These are phyloP conservation scores for Sturmia bella DNA, from an alignment of 2,888 invertebrate species.

Conservation along the genomic window DNA sequence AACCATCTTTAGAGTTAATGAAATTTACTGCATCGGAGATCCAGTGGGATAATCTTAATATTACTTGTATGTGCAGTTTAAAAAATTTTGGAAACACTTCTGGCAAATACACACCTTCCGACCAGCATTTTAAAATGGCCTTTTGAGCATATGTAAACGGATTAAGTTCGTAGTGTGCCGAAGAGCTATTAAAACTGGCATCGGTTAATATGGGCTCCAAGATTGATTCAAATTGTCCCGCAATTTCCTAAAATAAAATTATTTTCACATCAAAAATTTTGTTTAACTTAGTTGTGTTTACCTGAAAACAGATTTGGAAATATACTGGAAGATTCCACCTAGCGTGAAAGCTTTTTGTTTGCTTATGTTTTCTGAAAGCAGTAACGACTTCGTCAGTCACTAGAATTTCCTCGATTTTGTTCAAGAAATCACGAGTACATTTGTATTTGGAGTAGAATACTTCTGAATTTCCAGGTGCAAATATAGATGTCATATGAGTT, in stretches of 20 bases:
- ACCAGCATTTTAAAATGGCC: conserved; percentile 87
- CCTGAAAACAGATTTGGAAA: conserved; percentile 93
- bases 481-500: conserved; percentile 91
- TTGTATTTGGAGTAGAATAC: conserved; percentile 91
- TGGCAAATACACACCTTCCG: conserved; percentile 89
- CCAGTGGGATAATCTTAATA: conserved; percentile 91
- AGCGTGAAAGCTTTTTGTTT: conserved; percentile 90
- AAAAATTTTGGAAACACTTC: conserved; percentile 92
- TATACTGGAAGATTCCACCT: conserved; percentile 98
- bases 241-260: conserved; percentile 86
- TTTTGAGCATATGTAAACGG: conserved; percentile 83
- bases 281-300: conserved; percentile 69
- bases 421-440: conserved; percentile 89
- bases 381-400: conserved; percentile 84
- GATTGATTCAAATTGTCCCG: conserved; percentile 83
- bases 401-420: conserved; percentile 85
- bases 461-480: conserved; percentile 95
- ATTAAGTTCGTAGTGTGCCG: conserved; percentile 73
- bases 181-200: conserved; percentile 67
- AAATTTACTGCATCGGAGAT: conserved; percentile 82
- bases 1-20: conserved; percentile 67
- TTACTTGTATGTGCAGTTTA: conserved; percentile 92
- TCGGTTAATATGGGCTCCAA: conserved; percentile 76
- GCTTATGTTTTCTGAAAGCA: conserved; percentile 85
- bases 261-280: background rate